A percentile compares a stretch with the other conserved stretches of the same genome.
Conservation (phyloP, 2,888 invertebrate species). For the Blomia tropicalis region DNA sequence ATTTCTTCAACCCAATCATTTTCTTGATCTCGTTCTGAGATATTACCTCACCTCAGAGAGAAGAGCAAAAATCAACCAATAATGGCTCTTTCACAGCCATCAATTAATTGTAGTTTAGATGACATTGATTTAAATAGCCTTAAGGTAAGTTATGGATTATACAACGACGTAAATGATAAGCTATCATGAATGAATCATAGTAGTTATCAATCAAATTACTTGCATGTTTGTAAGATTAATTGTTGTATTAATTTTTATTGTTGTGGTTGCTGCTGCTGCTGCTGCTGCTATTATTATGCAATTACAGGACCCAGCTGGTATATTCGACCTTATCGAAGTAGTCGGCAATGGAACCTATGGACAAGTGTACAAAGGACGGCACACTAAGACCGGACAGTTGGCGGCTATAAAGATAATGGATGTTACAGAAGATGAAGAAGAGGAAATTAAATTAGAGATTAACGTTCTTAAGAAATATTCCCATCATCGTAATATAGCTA, state of each 20-base stretch:
- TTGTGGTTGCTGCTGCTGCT: no score
- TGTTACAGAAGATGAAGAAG: slow-evolving; percentile 98
- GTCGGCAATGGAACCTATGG: slow-evolving; percentile 99
- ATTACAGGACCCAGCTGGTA: slow-evolving; percentile 88
- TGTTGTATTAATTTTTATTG: no score
- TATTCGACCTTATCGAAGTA: slow-evolving; percentile 98
- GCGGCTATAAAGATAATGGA: slow-evolving; percentile 99
- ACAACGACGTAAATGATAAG: no score
- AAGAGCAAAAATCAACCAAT: no score
- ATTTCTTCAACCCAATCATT: no score
- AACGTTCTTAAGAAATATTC: slow-evolving; percentile 98
- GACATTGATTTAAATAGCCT: slow-evolving; percentile 30
- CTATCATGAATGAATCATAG: no score
- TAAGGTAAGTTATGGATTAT: slow-evolving; percentile 23
- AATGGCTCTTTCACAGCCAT: slow-evolving; percentile 30
- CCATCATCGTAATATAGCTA: slow-evolving; percentile 97
- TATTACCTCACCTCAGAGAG: no score
- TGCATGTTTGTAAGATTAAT: not conserved
- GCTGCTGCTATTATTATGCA: not conserved
- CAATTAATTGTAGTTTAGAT: slow-evolving; percentile 26
- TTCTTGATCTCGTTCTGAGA: no score
- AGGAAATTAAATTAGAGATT: slow-evolving; percentile 98
- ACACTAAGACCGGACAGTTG: slow-evolving; percentile 97
- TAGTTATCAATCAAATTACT: not conserved
- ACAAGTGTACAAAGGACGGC: slow-evolving; percentile 99